Percentiles rank a stretch among this genome's conserved stretches.
Evolutionary conservation across 2,888 invertebrate species (phyloP).

Genomic region (Trypoxylon attenuatum): DNA sequence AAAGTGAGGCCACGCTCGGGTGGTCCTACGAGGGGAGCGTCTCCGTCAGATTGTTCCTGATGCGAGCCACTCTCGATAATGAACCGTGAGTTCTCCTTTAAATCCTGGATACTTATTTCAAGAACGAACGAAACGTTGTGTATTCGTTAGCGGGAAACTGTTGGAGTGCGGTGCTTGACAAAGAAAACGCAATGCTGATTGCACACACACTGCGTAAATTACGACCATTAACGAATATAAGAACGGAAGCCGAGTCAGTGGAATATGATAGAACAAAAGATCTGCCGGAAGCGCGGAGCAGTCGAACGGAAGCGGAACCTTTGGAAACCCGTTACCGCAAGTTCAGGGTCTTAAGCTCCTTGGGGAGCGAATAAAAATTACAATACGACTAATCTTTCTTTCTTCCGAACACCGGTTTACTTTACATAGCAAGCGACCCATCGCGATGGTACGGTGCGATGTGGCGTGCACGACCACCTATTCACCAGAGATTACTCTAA

Average conservation of each 20-base stretch:
- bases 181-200: no score
- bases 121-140: not conserved
- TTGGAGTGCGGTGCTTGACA: not conserved
- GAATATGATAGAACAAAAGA: slow-evolving; percentile 22
- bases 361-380: slow-evolving; percentile 48
- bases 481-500: no score
- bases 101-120: not conserved
- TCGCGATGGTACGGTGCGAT: no score
- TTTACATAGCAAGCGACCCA: no score
- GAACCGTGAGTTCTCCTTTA: slow-evolving; percentile 1
- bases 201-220: slow-evolving; percentile 3
- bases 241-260: slow-evolving; percentile 9
- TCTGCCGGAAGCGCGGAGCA: slow-evolving; percentile 17
- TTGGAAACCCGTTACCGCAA: slow-evolving; percentile 36
- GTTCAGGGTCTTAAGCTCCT: slow-evolving; percentile 36
- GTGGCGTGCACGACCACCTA: no score
- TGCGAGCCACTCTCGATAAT: not conserved
- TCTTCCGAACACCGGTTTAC: no score
- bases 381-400: no score
- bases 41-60: not conserved
- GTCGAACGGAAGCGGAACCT: slow-evolving; percentile 31
- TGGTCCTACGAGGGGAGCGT: not conserved
- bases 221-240: slow-evolving; percentile 18
- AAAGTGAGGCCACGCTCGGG: slow-evolving; percentile 15
- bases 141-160: not conserved